phyloP scores from a whole-genome alignment of 2,797 vertebrate species.

The Rhynchonycteris naso region DNA sequence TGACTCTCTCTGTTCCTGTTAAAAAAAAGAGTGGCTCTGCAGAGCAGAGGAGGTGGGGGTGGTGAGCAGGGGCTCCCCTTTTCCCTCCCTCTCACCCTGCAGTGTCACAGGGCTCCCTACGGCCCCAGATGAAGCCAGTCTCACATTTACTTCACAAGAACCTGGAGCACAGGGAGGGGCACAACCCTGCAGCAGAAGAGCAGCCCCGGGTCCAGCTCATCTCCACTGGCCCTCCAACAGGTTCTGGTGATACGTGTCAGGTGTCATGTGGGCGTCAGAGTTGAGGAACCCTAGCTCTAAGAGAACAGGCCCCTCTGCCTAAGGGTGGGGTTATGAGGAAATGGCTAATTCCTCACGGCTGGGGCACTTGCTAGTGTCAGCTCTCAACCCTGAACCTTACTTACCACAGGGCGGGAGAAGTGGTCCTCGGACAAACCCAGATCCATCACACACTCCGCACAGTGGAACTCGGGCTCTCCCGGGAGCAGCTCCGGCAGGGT shows the following conservation, averaged over 20 bases:
- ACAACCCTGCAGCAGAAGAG: neutral
- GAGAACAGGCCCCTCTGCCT: neutral
- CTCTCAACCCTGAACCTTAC: conserved; percentile 80
- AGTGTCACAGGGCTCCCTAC: too few relatives aligned
- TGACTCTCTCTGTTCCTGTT: too few relatives aligned
- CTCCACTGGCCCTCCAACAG: neutral
- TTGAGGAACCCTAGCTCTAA: neutral
- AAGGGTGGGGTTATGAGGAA: neutral
- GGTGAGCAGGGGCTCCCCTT: neutral
- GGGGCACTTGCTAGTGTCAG: neutral
- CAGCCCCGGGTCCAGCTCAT: too few relatives aligned
- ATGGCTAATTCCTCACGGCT: neutral
- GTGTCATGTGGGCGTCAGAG: neutral
- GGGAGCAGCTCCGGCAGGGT: conserved; percentile 85
- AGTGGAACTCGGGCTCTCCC: conserved; percentile 85
- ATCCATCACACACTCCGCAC: conserved; percentile 91
- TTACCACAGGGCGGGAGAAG: conserved; percentile 95
- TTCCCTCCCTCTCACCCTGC: too few relatives aligned
- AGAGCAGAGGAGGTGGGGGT: fast-evolving
- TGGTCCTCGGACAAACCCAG: conserved; percentile 96
- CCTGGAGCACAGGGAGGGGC: neutral
- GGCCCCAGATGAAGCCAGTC: neutral
- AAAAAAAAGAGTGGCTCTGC: fast-evolving
- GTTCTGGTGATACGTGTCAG: neutral
- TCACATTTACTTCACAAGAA: neutral